Evolutionary conservation across 1,140 invertebrate species (phyloP).

Genomic region (Philaenus spumarius): DNA sequence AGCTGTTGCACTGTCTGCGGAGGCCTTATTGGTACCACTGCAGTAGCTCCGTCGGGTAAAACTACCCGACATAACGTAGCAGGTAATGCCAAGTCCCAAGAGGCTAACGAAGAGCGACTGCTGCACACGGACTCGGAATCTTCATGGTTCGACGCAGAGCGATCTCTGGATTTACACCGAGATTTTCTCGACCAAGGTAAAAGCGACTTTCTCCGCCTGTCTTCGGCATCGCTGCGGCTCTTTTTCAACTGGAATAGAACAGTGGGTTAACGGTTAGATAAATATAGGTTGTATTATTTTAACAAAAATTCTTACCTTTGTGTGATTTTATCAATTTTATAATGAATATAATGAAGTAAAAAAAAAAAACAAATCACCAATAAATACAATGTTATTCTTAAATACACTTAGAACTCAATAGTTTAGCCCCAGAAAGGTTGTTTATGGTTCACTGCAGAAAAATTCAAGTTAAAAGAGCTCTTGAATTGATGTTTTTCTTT

Average conservation of each 20-base stretch:
- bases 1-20: conserved; percentile 68
- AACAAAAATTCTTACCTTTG: too few relatives aligned
- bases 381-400: too few relatives aligned
- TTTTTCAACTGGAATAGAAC: conserved; percentile 81
- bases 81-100: conserved; percentile 41
- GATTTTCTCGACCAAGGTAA: conserved; percentile 82
- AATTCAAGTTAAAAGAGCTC: too few relatives aligned
- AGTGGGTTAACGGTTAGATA: too few relatives aligned
- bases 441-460: too few relatives aligned
- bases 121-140: conserved; percentile 43
- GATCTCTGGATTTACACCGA: conserved; percentile 70
- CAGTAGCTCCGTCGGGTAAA: conserved; percentile 84
- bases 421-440: too few relatives aligned
- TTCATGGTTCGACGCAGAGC: conserved; percentile 38
- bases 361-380: too few relatives aligned
- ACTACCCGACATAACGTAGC: conserved; percentile 71
- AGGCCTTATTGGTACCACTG: conserved; percentile 72
- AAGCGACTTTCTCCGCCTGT: conserved; percentile 76
- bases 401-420: too few relatives aligned
- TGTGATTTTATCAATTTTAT: too few relatives aligned
- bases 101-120: conserved; percentile 55
- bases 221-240: conserved; percentile 74
- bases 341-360: too few relatives aligned
- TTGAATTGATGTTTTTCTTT: too few relatives aligned
- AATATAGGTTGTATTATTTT: too few relatives aligned